A percentile compares a stretch with the other conserved stretches of the same genome.
phyloP scores from a whole-genome alignment of 2,797 vertebrate species.

The Prionace glauca region DNA sequence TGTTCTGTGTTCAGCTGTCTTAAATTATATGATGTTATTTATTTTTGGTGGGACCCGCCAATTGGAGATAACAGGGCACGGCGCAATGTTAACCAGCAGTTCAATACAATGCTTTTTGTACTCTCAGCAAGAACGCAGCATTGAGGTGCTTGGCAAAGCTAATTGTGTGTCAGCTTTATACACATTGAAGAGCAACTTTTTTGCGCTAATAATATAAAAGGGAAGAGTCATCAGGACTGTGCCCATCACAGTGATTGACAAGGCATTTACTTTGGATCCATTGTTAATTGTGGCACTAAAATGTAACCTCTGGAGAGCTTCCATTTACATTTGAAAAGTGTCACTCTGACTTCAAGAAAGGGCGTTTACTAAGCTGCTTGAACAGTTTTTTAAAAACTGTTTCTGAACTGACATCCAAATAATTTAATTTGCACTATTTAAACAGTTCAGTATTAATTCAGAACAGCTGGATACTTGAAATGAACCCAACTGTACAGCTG shows the following conservation, averaged over 20 bases:
- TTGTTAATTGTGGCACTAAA: not conserved
- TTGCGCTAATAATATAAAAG: not conserved
- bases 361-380: not conserved
- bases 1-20: not conserved
- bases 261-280: not conserved
- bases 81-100: not conserved
- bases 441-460: constrained; percentile 33
- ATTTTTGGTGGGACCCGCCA: not conserved
- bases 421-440: constrained; percentile 36
- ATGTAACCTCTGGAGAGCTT: not conserved
- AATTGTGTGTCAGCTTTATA: not conserved
- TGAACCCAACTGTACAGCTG: not conserved
- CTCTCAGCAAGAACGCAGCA: not conserved
- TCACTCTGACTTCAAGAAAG: not conserved
- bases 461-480: constrained; percentile 35
- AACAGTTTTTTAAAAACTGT: not conserved
- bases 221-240: not conserved
- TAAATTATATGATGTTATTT: not conserved
- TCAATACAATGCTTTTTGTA: not conserved
- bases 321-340: constrained; percentile 6
- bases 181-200: not conserved
- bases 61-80: not conserved
- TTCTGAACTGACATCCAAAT: constrained; percentile 34
- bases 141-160: not conserved
- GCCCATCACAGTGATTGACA: not conserved